phyloP scores from a whole-genome alignment of 2,797 vertebrate genomes.

The Harpagifer antarcticus region DNA sequence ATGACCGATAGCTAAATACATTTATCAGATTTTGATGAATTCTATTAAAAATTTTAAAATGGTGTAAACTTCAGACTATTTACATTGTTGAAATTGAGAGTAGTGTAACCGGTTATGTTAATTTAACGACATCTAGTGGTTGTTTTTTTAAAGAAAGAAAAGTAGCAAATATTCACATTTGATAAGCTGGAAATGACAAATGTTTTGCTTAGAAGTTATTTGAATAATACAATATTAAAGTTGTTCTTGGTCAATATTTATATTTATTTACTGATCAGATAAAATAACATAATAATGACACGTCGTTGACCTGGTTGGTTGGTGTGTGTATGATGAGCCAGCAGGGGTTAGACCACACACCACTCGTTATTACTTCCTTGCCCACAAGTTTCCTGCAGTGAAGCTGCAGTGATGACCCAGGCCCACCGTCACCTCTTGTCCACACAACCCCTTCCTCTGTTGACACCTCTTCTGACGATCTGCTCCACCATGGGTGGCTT shows the following conservation, averaged over 20 bases:
- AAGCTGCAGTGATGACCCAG: conserved; percentile 45
- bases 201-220: not conserved
- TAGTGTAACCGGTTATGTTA: not conserved
- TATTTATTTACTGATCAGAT: not conserved
- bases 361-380: conserved; percentile 56
- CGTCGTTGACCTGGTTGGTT: not conserved
- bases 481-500: conserved; percentile 63
- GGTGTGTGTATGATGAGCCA: conserved; percentile 27
- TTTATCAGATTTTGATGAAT: not conserved
- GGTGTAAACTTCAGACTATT: not conserved
- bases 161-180: not conserved
- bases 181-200: not conserved
- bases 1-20: not conserved
- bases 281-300: not conserved
- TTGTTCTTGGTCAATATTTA: not conserved
- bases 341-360: conserved; percentile 61
- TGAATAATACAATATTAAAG: not conserved
- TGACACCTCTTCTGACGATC: conserved; percentile 70
- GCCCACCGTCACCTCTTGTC: conserved; percentile 39
- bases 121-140: not conserved
- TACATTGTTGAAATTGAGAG: not conserved
- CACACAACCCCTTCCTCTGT: conserved; percentile 65
- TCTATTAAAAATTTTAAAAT: not conserved
- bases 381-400: conserved; percentile 31
- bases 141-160: not conserved